These are phyloP conservation scores for Sturmia bella DNA, from an alignment of 2,888 invertebrate genomes.

Conservation along the genomic window DNA sequence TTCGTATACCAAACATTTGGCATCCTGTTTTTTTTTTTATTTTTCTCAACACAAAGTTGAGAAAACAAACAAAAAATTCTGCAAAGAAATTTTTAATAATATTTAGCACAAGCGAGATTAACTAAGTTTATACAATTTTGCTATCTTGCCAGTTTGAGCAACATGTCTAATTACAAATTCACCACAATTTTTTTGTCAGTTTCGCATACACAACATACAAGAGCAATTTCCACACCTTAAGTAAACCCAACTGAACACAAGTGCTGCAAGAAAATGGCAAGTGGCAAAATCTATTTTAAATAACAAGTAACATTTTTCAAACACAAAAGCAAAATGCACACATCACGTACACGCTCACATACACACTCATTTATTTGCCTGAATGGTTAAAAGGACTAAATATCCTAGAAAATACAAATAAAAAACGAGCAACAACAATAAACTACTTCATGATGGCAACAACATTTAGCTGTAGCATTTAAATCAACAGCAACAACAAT, in stretches of 20 bases:
- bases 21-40: not conserved
- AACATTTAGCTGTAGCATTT: conserved; percentile 62
- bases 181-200: conserved; percentile 77
- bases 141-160: conserved; percentile 47
- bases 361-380: conserved; percentile 5
- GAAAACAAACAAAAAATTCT: not conserved
- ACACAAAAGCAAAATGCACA: conserved; percentile 3
- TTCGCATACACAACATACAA: conserved; percentile 62
- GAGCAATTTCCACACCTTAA: conserved; percentile 73
- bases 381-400: conserved; percentile 1
- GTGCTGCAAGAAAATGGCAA: conserved; percentile 42
- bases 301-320: conserved; percentile 45
- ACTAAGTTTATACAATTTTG: conserved; percentile 37
- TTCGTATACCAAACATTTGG: no score
- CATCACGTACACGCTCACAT: not conserved
- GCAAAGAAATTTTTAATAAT: conserved; percentile 7
- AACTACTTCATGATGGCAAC: conserved; percentile 32
- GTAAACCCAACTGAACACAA: conserved; percentile 60
- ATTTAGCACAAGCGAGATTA: conserved; percentile 30
- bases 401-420: conserved; percentile 3
- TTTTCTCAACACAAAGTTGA: not conserved
- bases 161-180: conserved; percentile 79
- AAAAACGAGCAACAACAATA: conserved; percentile 16
- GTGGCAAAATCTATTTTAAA: conserved; percentile 59
- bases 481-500: conserved; percentile 63